These are phyloP conservation scores for Marronus borbonicus DNA, from an alignment of 2,888 invertebrate genomes.

Conservation along the genomic window DNA sequence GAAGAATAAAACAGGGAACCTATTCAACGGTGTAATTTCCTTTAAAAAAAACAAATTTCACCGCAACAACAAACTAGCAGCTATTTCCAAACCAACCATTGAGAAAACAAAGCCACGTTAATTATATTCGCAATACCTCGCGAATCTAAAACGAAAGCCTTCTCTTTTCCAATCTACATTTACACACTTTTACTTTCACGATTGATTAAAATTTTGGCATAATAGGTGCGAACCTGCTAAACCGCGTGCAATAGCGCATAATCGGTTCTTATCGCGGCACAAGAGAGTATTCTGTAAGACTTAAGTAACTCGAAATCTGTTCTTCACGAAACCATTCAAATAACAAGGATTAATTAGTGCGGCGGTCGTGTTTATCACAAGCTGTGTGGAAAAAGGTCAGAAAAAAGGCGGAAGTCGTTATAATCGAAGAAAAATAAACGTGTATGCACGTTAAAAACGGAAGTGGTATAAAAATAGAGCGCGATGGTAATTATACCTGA, in stretches of 20 bases:
- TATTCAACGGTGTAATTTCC: too few relatives aligned
- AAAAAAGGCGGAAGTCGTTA: slow-evolving; percentile 11
- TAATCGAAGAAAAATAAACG: background rate
- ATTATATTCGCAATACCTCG: background rate
- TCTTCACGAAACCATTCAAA: background rate
- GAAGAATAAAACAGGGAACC: too few relatives aligned
- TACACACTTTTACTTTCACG: slow-evolving; percentile 3
- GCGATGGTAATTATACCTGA: background rate
- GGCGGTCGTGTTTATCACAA: background rate
- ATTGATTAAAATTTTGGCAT: background rate
- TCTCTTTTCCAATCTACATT: slow-evolving; percentile 2
- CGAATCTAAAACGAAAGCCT: background rate
- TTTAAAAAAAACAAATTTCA: too few relatives aligned
- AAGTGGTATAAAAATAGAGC: slow-evolving; percentile 9
- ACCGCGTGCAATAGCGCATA: background rate
- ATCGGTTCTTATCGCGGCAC: background rate
- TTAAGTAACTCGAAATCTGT: background rate
- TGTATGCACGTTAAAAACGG: background rate
- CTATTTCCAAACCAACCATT: too few relatives aligned
- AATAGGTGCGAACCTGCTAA: background rate
- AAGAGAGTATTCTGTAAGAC: background rate
- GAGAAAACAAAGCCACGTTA: too few relatives aligned
- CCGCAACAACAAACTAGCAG: too few relatives aligned
- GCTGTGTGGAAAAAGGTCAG: background rate
- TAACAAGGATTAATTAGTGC: slow-evolving; percentile 11